Evolutionary conservation across 2,888 invertebrate species (phyloP), one percentile per base, ranked within the genome.

Genomic region (Drosophila meridionalis): DNA sequence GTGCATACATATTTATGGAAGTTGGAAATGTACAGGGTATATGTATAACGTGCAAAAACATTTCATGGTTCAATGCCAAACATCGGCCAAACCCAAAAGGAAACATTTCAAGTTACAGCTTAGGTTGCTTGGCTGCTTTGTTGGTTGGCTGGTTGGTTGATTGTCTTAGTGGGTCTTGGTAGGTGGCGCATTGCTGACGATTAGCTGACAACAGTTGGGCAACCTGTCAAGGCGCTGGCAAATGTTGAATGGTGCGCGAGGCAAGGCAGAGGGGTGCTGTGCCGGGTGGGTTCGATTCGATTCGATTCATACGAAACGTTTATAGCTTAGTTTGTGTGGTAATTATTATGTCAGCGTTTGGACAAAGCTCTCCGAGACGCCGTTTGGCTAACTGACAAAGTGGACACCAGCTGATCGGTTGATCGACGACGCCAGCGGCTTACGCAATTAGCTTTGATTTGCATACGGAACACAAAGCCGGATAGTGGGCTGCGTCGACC

Each of bases 11-110:
- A 8, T 8, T 57, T 48, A 14, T 26, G 8, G 4, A 1, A 4
- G 32, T 30, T 20, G 4, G 9, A 30, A 20, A 30, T 36, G 11
- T 48, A 40, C 45, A 55, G 50, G 26, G 62, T 56, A 60, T 57
- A 9, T 14, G 34, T 61, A 38, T 38, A 62, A 76, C 45, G 62
- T 58, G 63, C 52, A 57, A 52, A 75, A 69, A 60, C 50, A 82
- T 89, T 89, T 82, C 79, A 89, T 89, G 84, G 89, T 84, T 84
- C 89, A 87, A 89, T 89, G 87, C 83, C 83, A 83, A 76, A 67
- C 75, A 60, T 40, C 40, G 72, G 67, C 67, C 73, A 73, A 74
- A 69, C 75, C 69, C 70, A 80, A 74, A 82, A 69, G 66, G 68
- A 81, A 80, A 71, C 67, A 69, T 69, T 78, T 69, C 63, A 61